Conservation (phyloP, 2,888 invertebrate genomes). For the Hololepta plana region DNA sequence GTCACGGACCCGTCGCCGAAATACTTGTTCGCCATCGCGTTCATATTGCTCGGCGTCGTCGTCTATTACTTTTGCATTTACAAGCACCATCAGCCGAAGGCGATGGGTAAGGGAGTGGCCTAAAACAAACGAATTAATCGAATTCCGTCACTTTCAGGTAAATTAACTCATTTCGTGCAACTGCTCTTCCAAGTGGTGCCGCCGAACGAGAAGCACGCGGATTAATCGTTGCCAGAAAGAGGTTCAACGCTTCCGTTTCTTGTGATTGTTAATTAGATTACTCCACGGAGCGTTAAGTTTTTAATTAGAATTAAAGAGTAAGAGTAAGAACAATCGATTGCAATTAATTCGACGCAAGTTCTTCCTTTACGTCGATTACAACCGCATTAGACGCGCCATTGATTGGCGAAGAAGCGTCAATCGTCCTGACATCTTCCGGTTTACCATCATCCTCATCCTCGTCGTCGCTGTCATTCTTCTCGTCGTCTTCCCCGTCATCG, state of each 20-base stretch:
- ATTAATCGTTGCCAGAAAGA: too few species aligned
- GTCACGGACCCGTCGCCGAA: slow-evolving; percentile 56
- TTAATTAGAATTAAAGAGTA: too few species aligned
- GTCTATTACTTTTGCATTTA: slow-evolving; percentile 64
- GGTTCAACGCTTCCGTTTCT: too few species aligned
- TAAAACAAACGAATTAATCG: too few species aligned
- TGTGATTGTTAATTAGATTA: too few species aligned
- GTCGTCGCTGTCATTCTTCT: slow-evolving; percentile 1
- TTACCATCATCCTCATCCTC: not conserved
- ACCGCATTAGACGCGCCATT: too few species aligned
- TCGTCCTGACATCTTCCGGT: not conserved
- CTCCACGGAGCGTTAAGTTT: too few species aligned
- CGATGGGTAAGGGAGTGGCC: slow-evolving; percentile 53
- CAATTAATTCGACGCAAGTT: slow-evolving; percentile 15
- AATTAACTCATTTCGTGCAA: slow-evolving; percentile 45
- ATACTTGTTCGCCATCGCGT: slow-evolving; percentile 56
- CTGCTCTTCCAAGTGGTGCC: slow-evolving; percentile 49
- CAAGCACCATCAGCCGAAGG: slow-evolving; percentile 40
- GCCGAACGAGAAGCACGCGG: slow-evolving; percentile 21
- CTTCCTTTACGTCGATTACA: slow-evolving; percentile 10
- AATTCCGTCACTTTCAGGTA: slow-evolving; percentile 29
- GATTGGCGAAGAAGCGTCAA: too few species aligned
- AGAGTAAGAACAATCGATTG: slow-evolving; percentile 16
- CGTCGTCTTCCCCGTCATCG: slow-evolving; percentile 8
- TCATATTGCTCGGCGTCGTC: slow-evolving; percentile 46